Evolutionary conservation across 2,888 invertebrate genomes (phyloP).

Genomic region (Hemistola chrysoprasaria): DNA sequence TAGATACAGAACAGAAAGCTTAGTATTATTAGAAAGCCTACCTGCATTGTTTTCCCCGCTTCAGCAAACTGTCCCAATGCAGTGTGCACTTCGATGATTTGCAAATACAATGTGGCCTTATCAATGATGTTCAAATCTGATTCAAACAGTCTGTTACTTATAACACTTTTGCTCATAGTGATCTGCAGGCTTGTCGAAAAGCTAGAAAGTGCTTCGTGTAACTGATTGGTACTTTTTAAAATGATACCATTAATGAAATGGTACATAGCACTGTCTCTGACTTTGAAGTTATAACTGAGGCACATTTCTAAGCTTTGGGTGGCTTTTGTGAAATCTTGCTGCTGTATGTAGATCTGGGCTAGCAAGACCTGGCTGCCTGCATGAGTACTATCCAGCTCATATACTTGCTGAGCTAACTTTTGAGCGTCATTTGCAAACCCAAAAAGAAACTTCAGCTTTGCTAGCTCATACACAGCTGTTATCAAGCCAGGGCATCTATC

Average conservation of each 20-base stretch:
- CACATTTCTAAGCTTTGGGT: constrained; percentile 94
- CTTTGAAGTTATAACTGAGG: constrained; percentile 95
- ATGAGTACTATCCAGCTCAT: constrained; percentile 89
- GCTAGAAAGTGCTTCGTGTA: constrained; percentile 87
- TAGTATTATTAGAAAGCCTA: constrained; percentile 47
- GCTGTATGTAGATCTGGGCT: constrained; percentile 91
- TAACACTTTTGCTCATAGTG: constrained; percentile 63
- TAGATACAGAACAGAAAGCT: too few species aligned
- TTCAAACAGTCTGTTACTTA: constrained; percentile 52
- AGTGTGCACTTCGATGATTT: constrained; percentile 90
- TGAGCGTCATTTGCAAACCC: constrained; percentile 89
- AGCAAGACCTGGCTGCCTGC: constrained; percentile 93
- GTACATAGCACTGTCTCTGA: constrained; percentile 95
- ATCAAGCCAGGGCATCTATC: constrained; percentile 92
- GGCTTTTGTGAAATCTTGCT: constrained; percentile 88
- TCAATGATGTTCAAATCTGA: constrained; percentile 85
- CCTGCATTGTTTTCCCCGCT: constrained; percentile 91
- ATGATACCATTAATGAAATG: constrained; percentile 93
- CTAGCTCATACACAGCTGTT: constrained; percentile 85
- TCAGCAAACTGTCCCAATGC: constrained; percentile 87
- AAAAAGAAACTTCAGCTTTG: constrained; percentile 90
- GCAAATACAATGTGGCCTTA: constrained; percentile 92
- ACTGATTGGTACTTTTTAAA: constrained; percentile 87
- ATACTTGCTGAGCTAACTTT: constrained; percentile 86
- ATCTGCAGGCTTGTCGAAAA: constrained; percentile 89